Conservation (phyloP, 2,113 vertebrate genomes). For the Lontra canadensis region DNA sequence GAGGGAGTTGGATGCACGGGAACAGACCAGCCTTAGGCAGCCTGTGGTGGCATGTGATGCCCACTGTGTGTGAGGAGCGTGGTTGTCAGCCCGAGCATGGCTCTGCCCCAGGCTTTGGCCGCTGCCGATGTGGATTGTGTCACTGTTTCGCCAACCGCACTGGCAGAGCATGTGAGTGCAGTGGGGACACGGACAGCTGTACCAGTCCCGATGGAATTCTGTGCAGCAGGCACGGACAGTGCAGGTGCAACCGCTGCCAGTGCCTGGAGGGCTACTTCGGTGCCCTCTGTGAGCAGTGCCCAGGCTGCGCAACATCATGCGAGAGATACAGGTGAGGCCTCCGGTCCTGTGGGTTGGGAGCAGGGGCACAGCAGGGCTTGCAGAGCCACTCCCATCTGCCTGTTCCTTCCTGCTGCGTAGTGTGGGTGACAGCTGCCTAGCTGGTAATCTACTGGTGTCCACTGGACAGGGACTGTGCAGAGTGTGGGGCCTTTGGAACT, state of each 20-base stretch:
- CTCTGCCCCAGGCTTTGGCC: conserved; percentile 78
- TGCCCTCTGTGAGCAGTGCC: conserved; percentile 78
- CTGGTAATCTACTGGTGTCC: neutral
- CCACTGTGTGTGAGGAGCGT: neutral
- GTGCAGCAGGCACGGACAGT: conserved; percentile 83
- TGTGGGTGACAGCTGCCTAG: neutral
- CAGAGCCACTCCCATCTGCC: neutral
- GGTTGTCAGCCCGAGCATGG: neutral
- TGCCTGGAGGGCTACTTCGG: conserved; percentile 80
- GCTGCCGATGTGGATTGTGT: conserved; percentile 83
- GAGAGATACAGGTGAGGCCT: conserved; percentile 60
- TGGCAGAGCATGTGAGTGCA: conserved; percentile 83
- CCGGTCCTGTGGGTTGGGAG: neutral
- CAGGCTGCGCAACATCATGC: conserved; percentile 76
- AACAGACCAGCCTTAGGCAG: neutral
- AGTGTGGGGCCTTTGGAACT: conserved; percentile 78
- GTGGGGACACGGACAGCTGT: conserved; percentile 69
- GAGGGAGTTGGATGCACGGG: neutral
- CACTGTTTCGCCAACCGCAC: conserved; percentile 75
- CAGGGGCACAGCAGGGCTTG: neutral
- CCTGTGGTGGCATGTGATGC: neutral
- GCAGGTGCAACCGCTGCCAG: conserved; percentile 83
- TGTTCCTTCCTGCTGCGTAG: neutral
- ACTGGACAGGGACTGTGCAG: conserved; percentile 78
- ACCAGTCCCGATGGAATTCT: neutral